These are phyloP conservation scores for Diacarnus erythraeanus DNA, from an alignment of 37 sponge, comb jelly and placozoan genomes.

Conservation along the genomic window DNA sequence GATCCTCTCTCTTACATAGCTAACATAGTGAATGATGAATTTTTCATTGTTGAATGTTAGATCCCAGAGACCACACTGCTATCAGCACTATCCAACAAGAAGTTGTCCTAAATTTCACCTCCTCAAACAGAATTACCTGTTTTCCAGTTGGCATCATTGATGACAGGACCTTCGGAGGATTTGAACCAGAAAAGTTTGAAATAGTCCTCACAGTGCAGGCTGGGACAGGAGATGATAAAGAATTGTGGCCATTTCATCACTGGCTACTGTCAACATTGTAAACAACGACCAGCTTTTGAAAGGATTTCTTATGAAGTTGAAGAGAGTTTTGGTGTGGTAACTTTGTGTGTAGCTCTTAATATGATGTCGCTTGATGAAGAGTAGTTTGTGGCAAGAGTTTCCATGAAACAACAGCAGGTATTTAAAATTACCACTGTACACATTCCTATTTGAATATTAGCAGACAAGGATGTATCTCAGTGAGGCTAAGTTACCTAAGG, in stretches of 20 bases:
- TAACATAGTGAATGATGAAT: no score
- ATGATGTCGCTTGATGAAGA: no score
- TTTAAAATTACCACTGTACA: no score
- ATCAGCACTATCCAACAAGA: neutral
- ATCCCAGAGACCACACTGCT: neutral
- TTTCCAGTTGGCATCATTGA: neutral
- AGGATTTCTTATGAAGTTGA: neutral
- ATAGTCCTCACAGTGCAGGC: neutral
- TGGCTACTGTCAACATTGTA: constrained; percentile 4
- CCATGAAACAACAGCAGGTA: no score
- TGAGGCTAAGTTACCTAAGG: no score
- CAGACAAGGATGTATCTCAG: no score
- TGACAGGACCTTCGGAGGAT: neutral
- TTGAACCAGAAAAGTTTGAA: neutral
- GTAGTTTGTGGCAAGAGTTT: no score
- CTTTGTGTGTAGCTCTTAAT: constrained; percentile 9
- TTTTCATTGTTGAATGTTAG: no score
- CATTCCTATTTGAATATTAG: no score
- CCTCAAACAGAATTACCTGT: neutral
- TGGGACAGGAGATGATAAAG: neutral
- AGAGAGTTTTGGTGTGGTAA: constrained; percentile 6
- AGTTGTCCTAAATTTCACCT: neutral
- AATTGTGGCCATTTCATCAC: neutral
- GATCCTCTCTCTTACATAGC: no score
- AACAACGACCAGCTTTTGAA: neutral